Evolutionary conservation across 30 jellyfish, hydroid and myxozoan species (phyloP).

Genomic region (Haliclystus octoradiatus): DNA sequence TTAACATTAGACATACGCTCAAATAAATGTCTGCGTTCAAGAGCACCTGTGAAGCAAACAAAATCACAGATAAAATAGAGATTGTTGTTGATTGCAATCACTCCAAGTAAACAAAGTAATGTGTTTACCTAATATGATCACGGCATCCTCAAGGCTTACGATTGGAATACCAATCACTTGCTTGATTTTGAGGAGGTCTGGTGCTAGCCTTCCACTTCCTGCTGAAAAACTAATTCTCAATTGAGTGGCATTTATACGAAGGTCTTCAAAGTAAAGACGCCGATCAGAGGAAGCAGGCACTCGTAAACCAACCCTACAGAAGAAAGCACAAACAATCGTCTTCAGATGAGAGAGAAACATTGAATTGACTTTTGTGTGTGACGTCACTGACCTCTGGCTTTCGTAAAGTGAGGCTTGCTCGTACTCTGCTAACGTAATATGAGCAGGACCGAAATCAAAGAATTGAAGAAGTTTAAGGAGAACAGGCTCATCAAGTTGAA

Average conservation of each 20-base stretch:
- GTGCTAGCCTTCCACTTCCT: conserved; percentile 51
- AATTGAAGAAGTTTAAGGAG: conserved; percentile 71
- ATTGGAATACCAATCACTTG: conserved; percentile 51
- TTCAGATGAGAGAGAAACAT: not conserved
- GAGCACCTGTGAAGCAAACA: not conserved
- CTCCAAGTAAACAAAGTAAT: not conserved
- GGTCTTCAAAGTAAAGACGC: conserved; percentile 39
- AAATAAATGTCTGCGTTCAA: conserved; percentile 50
- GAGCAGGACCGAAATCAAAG: conserved; percentile 42
- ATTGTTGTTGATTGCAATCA: not conserved
- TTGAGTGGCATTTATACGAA: conserved; percentile 29
- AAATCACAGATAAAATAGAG: not conserved
- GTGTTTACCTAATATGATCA: conserved; percentile 39
- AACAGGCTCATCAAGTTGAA: conserved; percentile 72
- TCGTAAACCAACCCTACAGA: not conserved
- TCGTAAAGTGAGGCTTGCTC: conserved; percentile 14
- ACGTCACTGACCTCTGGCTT: conserved; percentile 35
- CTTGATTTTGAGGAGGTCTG: conserved; percentile 45
- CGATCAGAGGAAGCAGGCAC: conserved; percentile 19
- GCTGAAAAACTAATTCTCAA: conserved; percentile 41
- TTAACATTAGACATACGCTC: conserved; percentile 40
- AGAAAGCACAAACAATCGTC: not conserved
- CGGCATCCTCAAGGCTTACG: conserved; percentile 85
- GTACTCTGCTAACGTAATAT: conserved; percentile 19
- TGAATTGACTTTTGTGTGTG: not conserved